Evolutionary conservation across 2,113 vertebrate species (phyloP), one percentile per base, ranked within the genome.

Genomic region (Oncorhynchus gorbuscha): DNA sequence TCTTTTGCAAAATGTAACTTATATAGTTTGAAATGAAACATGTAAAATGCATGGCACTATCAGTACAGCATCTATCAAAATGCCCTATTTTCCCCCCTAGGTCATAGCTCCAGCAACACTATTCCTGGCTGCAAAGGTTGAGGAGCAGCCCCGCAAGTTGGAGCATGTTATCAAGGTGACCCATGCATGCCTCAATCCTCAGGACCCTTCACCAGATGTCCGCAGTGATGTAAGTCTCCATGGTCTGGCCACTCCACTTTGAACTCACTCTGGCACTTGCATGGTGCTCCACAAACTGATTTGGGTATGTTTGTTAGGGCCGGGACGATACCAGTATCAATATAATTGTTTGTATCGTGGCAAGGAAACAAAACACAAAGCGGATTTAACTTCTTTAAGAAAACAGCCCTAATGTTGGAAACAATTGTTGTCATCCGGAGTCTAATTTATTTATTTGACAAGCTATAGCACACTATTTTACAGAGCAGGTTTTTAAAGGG

Each of bases 91-190:
- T 14, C 22, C n/a, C 28, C 13, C 13, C 0, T 74, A 98, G 97
- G 94, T 96, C 1, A 95, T 98, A 79, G 91, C 96, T 69, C 97
- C 97, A 1, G 97, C 97, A 0, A 95, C 97, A 0, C 92, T 99
- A 7, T 99, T 99, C 91, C 87, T 99, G 66, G 97, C 97, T 69
- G 97, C 97, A 5, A 99, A 99, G 86, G 97, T 99, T 22, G 97
- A 99, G 82, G 97, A 99, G 86, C 97, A 99, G 90, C 97, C 97
- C 18, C 92, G 95, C 24, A 99, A 99, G 85, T 87, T 99, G 91
- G 97, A 99, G 58, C 95, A 99, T 0, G 97, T 99, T 14, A 98
- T 99, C 87, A 99, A 98, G 85, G 97, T 99, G 77, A 95, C 96
- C 18, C 96, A 99, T 26, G 92, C 97, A 28, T 99, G 97, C 77